Evolutionary conservation across 2,797 vertebrate species (phyloP).

Genomic region (Parotocinclus haroldoi): DNA sequence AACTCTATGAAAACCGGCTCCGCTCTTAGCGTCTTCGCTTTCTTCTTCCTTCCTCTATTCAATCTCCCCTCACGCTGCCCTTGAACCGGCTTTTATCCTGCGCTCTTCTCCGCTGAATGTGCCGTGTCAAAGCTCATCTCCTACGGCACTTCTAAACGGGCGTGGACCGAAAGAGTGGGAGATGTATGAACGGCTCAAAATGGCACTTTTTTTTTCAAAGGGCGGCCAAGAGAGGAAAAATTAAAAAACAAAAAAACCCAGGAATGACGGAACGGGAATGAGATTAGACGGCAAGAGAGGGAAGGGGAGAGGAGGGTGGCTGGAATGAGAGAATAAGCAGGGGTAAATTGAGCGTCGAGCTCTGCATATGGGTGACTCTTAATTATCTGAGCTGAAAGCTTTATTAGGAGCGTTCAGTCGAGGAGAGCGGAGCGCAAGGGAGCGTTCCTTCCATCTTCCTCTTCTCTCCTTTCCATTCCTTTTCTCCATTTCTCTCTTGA

Average conservation of each 20-base stretch:
- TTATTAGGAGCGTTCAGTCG: constrained; percentile 66
- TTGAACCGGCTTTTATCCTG: constrained; percentile 27
- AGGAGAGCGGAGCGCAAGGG: constrained; percentile 23
- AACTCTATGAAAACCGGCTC: constrained; percentile 52
- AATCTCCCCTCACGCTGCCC: constrained; percentile 37
- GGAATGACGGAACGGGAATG: constrained; percentile 62
- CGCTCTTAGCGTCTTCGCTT: constrained; percentile 46
- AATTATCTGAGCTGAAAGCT: constrained; percentile 74
- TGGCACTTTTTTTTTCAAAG: constrained; percentile 14
- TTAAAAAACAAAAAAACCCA: no score
- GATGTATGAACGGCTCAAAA: constrained; percentile 22
- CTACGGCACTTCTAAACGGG: constrained; percentile 46
- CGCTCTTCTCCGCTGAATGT: constrained; percentile 44
- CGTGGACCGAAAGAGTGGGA: constrained; percentile 8
- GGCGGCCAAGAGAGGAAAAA: not conserved
- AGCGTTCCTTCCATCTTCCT: not conserved
- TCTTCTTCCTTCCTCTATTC: constrained; percentile 46
- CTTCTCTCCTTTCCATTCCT: not conserved
- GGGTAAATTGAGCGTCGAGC: constrained; percentile 69
- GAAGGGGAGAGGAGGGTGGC: constrained; percentile 2
- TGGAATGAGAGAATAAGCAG: constrained; percentile 38
- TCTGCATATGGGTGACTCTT: constrained; percentile 70
- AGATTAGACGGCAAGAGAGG: constrained; percentile 36
- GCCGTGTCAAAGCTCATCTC: constrained; percentile 47
- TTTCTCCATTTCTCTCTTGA: not conserved